These are phyloP conservation scores for Tetranychus urticae DNA, from an alignment of 1,140 invertebrate genomes.

Conservation along the genomic window DNA sequence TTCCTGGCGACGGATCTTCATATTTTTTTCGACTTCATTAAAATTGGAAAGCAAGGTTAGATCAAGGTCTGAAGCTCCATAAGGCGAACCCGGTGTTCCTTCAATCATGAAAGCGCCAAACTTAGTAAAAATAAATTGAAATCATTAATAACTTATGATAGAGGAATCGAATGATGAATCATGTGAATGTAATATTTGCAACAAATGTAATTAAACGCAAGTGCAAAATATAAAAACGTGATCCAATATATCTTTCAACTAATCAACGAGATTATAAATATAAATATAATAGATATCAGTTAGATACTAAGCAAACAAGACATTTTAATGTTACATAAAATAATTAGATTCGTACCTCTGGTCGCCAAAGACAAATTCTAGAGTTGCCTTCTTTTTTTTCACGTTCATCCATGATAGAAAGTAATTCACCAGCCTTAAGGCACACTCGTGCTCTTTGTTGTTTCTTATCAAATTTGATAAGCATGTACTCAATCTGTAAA, in stretches of 20 bases:
- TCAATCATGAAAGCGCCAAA: conserved; percentile 98
- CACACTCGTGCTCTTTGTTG: conserved; percentile 56
- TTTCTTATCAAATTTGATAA: conserved; percentile 81
- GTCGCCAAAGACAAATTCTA: conserved; percentile 3
- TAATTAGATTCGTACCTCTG: background rate
- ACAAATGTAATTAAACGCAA: no score
- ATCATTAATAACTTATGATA: no score
- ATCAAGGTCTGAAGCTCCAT: conserved; percentile 26
- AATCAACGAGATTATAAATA: no score
- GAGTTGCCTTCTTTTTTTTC: conserved; percentile 37
- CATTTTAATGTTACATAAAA: no score
- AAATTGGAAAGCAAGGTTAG: conserved; percentile 80
- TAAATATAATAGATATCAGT: no score
- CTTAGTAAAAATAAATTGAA: conserved; percentile 20
- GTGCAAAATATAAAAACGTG: no score
- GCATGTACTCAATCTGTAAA: conserved; percentile 55
- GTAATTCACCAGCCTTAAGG: conserved; percentile 50
- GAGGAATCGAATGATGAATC: conserved; percentile 19
- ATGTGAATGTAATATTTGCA: conserved; percentile 52
- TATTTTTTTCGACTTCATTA: conserved; percentile 92
- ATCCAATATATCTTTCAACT: no score
- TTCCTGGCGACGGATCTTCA: conserved; percentile 54
- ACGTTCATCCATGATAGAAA: conserved; percentile 37
- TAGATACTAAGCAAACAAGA: no score
- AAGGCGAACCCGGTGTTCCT: conserved; percentile 90